Percentiles rank a stretch among this genome's conserved stretches.
Conservation (phyloP, 2,797 vertebrate genomes). For the Microtus agrestis region DNA sequence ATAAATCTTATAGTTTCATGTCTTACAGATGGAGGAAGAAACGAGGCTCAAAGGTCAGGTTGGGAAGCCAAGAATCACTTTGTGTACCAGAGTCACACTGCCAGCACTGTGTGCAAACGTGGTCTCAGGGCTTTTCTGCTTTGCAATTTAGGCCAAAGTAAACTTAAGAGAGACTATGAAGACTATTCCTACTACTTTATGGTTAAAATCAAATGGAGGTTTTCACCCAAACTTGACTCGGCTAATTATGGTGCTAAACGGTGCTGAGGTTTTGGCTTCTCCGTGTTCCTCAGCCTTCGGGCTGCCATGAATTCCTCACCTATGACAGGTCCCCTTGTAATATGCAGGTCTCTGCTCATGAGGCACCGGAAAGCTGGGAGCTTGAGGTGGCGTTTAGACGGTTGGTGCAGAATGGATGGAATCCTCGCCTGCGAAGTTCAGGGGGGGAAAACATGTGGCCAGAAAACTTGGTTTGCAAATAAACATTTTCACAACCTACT, state of each 20-base stretch:
- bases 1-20: neutral
- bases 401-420: neutral
- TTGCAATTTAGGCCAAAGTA: neutral
- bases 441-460: neutral
- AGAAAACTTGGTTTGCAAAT: slow-evolving; percentile 66
- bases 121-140: neutral
- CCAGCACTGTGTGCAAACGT: neutral
- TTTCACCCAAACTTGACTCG: slow-evolving; percentile 14
- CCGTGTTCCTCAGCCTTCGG: neutral
- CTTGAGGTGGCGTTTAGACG: slow-evolving; percentile 13
- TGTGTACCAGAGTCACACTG: neutral
- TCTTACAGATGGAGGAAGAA: slow-evolving; percentile 16
- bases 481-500: slow-evolving; percentile 68
- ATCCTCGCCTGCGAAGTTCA: slow-evolving; percentile 41
- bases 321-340: neutral
- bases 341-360: neutral
- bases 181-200: neutral
- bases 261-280: neutral
- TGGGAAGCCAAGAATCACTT: neutral
- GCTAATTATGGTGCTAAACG: neutral
- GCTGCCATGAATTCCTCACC: neutral
- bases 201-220: slow-evolving; percentile 1
- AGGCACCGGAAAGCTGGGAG: neutral
- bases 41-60: neutral
- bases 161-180: neutral